A percentile compares a stretch with the other conserved stretches of the same genome.
Evolutionary conservation across 2,888 invertebrate genomes (phyloP).

Genomic region (Latrodectus hesperus): DNA sequence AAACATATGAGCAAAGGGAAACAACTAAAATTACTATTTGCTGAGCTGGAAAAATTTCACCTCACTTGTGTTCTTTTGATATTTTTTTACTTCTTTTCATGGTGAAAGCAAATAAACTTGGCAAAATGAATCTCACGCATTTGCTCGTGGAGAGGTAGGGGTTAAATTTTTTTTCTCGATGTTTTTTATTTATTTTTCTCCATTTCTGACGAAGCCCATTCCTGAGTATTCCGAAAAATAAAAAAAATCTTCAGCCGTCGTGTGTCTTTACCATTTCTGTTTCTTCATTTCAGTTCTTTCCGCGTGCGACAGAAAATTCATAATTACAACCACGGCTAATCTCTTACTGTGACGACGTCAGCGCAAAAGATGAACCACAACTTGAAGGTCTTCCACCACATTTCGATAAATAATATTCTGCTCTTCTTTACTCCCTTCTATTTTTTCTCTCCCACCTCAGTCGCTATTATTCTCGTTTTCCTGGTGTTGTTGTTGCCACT

Average conservation of each 20-base stretch:
- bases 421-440: slow-evolving; percentile 15
- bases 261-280: slow-evolving; percentile 37
- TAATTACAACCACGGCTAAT: slow-evolving; percentile 57
- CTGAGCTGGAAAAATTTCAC: slow-evolving; percentile 67
- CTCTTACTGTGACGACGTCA: slow-evolving; percentile 45
- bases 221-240: slow-evolving; percentile 10
- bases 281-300: slow-evolving; percentile 16
- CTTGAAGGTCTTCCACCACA: slow-evolving; percentile 41
- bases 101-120: slow-evolving; percentile 63
- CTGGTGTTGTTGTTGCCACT: slow-evolving; percentile 8
- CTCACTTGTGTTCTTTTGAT: slow-evolving; percentile 35
- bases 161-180: slow-evolving; percentile 1
- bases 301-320: slow-evolving; percentile 48
- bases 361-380: slow-evolving; percentile 14
- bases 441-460: slow-evolving; percentile 16
- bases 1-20: slow-evolving; percentile 54
- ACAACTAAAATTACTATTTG: slow-evolving; percentile 68
- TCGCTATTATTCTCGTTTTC: slow-evolving; percentile 19
- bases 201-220: slow-evolving; percentile 6
- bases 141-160: slow-evolving; percentile 6
- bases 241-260: slow-evolving; percentile 21
- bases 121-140: slow-evolving; percentile 65
- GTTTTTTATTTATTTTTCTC: not conserved
- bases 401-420: slow-evolving; percentile 60
- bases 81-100: slow-evolving; percentile 24